Conservation (phyloP, 2,888 invertebrate species). For the Lithophane leautieri region DNA sequence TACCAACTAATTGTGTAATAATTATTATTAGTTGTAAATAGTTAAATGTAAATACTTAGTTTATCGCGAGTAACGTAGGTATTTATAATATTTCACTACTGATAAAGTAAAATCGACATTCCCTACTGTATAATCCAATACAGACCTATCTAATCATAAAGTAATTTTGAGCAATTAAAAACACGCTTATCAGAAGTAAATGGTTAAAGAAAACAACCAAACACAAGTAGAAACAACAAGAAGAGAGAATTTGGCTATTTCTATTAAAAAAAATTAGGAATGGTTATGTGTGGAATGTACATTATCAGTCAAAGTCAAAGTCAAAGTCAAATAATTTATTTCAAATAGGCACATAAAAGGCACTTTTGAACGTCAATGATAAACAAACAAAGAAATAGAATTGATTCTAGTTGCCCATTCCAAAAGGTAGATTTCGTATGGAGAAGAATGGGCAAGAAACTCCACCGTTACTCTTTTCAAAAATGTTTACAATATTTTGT, state of each 20-base stretch:
- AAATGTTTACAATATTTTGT: too few relatives aligned
- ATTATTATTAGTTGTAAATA: neutral
- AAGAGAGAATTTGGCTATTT: neutral
- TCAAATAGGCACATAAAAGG: too few relatives aligned
- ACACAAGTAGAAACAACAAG: constrained; percentile 2
- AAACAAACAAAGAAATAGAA: too few relatives aligned
- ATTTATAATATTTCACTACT: constrained; percentile 9
- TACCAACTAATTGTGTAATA: neutral
- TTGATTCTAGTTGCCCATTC: too few relatives aligned
- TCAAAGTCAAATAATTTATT: too few relatives aligned
- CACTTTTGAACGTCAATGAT: too few relatives aligned
- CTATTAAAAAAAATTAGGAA: neutral
- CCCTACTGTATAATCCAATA: constrained; percentile 2
- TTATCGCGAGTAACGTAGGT: constrained; percentile 20
- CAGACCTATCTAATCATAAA: constrained; percentile 44
- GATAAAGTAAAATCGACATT: constrained; percentile 39
- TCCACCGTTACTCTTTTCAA: too few relatives aligned
- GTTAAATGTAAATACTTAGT: neutral
- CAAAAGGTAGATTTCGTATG: too few relatives aligned
- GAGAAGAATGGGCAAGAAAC: too few relatives aligned
- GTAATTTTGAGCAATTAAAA: constrained; percentile 12
- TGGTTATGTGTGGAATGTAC: neutral
- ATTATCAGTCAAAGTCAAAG: too few relatives aligned
- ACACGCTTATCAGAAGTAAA: constrained; percentile 21
- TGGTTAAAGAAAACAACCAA: constrained; percentile 3